phyloP scores from a whole-genome alignment of 2,797 vertebrate species.

The Spheniscus humboldti region DNA sequence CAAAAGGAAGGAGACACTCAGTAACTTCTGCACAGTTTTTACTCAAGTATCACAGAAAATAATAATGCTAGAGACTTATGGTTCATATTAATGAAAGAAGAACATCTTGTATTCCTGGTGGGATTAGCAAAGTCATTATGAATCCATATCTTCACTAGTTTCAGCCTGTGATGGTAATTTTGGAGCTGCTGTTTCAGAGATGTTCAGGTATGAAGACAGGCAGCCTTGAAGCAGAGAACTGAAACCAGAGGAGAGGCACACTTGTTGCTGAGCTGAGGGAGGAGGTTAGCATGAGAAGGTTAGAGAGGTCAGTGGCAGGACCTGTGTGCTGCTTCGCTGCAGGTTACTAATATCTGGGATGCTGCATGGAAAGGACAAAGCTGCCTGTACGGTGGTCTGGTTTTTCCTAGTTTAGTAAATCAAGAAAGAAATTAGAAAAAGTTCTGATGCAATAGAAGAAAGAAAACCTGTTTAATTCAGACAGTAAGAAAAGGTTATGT shows the following conservation, averaged over 20 bases:
- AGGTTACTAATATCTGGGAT: accelerated
- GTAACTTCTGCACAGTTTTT: neutral
- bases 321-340: neutral
- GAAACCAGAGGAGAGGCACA: accelerated
- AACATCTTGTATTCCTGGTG: neutral
- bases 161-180: neutral
- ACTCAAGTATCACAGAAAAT: neutral
- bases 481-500: neutral
- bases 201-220: neutral
- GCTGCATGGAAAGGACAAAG: neutral
- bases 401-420: neutral
- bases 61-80: neutral
- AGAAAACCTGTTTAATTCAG: neutral
- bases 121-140: neutral
- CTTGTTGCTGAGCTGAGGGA: accelerated
- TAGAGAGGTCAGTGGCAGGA: neutral
- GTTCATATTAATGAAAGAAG: neutral
- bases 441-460: neutral
- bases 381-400: accelerated
- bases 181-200: neutral
- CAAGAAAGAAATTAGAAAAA: neutral
- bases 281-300: neutral
- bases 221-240: neutral
- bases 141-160: neutral
- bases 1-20: neutral